Conservation (phyloP, 2,797 vertebrate genomes). For the Xiphophorus birchmanni region DNA sequence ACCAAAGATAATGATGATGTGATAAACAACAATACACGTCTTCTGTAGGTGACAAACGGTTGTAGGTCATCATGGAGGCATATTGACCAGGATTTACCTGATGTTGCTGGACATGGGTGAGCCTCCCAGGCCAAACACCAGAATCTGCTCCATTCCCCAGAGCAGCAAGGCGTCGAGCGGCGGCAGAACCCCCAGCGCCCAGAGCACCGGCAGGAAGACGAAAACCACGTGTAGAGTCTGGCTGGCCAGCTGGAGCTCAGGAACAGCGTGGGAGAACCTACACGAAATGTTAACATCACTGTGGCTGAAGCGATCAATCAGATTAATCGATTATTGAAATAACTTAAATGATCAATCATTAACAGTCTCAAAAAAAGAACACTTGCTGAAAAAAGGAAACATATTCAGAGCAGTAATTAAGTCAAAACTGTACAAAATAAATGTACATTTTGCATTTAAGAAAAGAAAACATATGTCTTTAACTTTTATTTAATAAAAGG, state of each 20-base stretch:
- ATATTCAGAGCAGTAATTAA: too few relatives aligned
- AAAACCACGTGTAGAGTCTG: slow-evolving; percentile 94
- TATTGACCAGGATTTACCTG: slow-evolving; percentile 77
- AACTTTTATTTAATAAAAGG: too few relatives aligned
- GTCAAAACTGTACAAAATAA: too few relatives aligned
- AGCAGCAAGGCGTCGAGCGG: slow-evolving; percentile 93
- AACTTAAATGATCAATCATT: too few relatives aligned
- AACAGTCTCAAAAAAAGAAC: too few relatives aligned
- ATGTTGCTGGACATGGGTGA: slow-evolving; percentile 94
- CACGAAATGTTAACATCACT: slow-evolving; percentile 20
- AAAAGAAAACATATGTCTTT: too few relatives aligned
- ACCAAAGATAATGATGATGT: not conserved
- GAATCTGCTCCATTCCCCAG: slow-evolving; percentile 94
- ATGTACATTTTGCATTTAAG: too few relatives aligned
- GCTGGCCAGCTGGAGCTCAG: slow-evolving; percentile 87
- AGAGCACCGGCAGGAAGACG: slow-evolving; percentile 92
- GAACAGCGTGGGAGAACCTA: slow-evolving; percentile 86
- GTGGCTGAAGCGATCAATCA: not conserved
- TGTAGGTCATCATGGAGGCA: not conserved
- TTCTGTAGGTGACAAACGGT: not conserved
- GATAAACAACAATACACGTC: not conserved
- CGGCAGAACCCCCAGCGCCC: slow-evolving; percentile 92
- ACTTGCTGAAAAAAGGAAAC: too few relatives aligned
- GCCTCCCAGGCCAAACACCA: slow-evolving; percentile 94
- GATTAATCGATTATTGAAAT: too few relatives aligned